Evolutionary conservation across 1,140 invertebrate species (phyloP).

Genomic region (Drosophila rufa): DNA sequence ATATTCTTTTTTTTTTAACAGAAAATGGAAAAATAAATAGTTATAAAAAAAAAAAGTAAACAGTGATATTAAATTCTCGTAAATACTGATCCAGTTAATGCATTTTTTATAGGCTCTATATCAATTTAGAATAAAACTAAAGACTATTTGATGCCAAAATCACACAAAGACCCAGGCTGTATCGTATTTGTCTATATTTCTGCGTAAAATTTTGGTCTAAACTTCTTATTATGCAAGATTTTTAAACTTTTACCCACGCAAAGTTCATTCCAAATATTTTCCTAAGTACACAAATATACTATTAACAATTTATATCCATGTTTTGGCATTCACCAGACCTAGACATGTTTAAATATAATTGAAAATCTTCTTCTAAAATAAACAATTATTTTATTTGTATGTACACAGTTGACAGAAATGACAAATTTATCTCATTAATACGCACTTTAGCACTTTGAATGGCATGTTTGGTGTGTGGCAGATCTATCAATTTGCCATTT

Average conservation of each 20-base stretch:
- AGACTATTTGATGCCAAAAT: no score
- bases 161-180: no score
- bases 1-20: not conserved
- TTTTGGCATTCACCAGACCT: not conserved
- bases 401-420: rapidly evolving
- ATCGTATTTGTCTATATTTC: not conserved
- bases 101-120: not conserved
- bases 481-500: not conserved
- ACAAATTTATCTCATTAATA: not conserved
- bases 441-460: not conserved
- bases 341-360: not conserved
- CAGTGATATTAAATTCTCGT: no score
- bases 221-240: not conserved
- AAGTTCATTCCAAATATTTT: not conserved
- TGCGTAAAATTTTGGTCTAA: not conserved
- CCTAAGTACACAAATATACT: no score
- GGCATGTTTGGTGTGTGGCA: no score
- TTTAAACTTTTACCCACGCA: not conserved
- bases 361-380: not conserved
- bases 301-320: no score
- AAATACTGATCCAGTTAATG: not conserved
- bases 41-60: no score
- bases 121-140: no score
- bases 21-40: not conserved
- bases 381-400: not conserved